Percentiles rank a stretch among this genome's conserved stretches.
Conservation (phyloP, 2,888 invertebrate genomes). For the Epistrophella euchroma region DNA sequence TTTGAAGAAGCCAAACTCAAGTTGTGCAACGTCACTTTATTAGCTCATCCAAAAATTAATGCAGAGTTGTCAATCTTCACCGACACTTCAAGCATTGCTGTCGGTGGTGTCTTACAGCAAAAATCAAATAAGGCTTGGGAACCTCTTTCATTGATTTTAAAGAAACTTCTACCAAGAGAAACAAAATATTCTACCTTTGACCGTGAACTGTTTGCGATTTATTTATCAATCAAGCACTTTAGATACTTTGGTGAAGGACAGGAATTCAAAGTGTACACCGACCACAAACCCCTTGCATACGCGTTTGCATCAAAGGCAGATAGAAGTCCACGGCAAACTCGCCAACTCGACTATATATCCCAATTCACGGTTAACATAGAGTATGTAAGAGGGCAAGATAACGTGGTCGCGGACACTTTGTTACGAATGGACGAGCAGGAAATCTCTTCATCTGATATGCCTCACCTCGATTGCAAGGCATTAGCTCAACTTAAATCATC, state of each 20-base stretch:
- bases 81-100: conserved; percentile 75
- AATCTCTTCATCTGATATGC: background rate
- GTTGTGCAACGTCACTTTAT: conserved; percentile 22
- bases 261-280: conserved; percentile 26
- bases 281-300: conserved; percentile 27
- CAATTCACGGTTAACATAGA: background rate
- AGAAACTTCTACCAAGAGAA: conserved; percentile 76
- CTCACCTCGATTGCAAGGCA: background rate
- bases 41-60: conserved; percentile 41
- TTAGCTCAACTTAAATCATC: background rate
- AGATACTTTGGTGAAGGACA: conserved; percentile 19
- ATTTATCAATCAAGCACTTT: conserved; percentile 63
- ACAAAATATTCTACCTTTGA: conserved; percentile 77
- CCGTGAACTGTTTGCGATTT: conserved; percentile 77
- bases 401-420: background rate
- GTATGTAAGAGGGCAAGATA: background rate
- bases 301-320: background rate
- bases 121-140: conserved; percentile 59
- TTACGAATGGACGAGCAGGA: background rate
- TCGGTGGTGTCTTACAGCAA: conserved; percentile 78
- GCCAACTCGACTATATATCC: background rate
- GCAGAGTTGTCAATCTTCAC: conserved; percentile 4
- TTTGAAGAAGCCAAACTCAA: background rate
- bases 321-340: background rate
- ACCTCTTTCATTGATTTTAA: conserved; percentile 77